phyloP scores from a whole-genome alignment of 2,113 vertebrate genomes.

The Suricata suricatta region DNA sequence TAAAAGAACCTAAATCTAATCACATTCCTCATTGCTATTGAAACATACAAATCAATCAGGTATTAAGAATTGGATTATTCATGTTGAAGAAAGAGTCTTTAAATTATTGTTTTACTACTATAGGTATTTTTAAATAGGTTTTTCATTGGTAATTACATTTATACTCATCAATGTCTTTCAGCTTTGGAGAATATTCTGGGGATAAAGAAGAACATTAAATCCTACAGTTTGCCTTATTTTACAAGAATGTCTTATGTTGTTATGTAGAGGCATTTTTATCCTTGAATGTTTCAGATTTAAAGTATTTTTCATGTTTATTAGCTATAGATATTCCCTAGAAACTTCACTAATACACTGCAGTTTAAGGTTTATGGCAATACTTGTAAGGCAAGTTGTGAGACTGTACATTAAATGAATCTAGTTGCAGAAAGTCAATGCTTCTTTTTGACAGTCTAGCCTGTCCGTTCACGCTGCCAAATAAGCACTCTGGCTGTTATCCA shows the following conservation, averaged over 20 bases:
- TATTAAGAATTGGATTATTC: background rate
- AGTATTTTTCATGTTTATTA: background rate
- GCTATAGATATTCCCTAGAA: background rate
- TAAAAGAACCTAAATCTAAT: background rate
- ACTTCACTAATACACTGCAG: background rate
- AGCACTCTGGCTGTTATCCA: background rate
- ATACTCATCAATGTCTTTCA: background rate
- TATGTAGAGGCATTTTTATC: slow-evolving; percentile 18
- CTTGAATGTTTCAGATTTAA: background rate
- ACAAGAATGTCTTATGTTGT: background rate
- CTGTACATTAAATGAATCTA: background rate
- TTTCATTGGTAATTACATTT: background rate
- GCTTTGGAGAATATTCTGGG: background rate
- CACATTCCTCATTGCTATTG: too few species aligned
- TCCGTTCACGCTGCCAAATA: background rate
- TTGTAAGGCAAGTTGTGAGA: background rate
- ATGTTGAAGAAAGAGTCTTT: background rate
- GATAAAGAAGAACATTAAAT: background rate
- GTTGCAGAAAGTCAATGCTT: background rate
- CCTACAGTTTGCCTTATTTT: background rate
- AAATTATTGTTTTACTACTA: background rate
- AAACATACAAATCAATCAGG: background rate
- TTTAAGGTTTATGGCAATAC: background rate
- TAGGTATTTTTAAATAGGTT: background rate
- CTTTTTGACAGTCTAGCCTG: background rate